Evolutionary conservation across 2,797 vertebrate species (phyloP), one percentile per base, ranked within the genome.

Genomic region (Cossypha polioptera): DNA sequence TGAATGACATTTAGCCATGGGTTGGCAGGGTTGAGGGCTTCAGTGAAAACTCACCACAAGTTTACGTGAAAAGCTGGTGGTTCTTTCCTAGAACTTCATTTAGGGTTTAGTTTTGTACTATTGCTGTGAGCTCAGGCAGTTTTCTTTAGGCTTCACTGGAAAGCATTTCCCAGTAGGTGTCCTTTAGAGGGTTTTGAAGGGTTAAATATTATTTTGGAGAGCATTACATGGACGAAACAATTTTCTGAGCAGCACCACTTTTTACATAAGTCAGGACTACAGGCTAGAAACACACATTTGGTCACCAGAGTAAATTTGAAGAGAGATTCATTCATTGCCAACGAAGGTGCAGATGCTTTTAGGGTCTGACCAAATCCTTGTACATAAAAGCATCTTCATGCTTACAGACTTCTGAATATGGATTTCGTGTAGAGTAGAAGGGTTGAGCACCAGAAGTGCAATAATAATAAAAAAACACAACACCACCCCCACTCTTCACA

Each of bases 401-500:
- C 80, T 53, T 73, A 3, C 29, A 68, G 69, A 17, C 69, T 90
- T 59, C 50, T 9, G 58, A 94, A 88, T 94, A 77, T 80, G 93
- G 72, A 94, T 95, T 94, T 94, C 0, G 1, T 91, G 4, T 83
- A 11, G 68, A 94, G 93, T 86, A 58, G 90, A 91, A 82, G 92
- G 80, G 91, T 69, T 96, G 92, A 95, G 58, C 68, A 94, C 92
- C 80, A 96, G 74, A 87, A 96, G 81, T 92, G 84, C 67, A 93
- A 76, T 95, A 95, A 95, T 94, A 95, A 96, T 90, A 81, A 91
- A 78, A 94, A 84, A 92, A 33, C 76, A 86, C 57, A 94, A 12
- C 84, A 84, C 92, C 86, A 85, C 96, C 94, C 95, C 92, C 95
- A 59, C 74, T 94, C 54, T 96, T 96, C 96, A 93, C 96, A 95